Conservation (phyloP, 2,113 vertebrate species). For the Melospiza georgiana region DNA sequence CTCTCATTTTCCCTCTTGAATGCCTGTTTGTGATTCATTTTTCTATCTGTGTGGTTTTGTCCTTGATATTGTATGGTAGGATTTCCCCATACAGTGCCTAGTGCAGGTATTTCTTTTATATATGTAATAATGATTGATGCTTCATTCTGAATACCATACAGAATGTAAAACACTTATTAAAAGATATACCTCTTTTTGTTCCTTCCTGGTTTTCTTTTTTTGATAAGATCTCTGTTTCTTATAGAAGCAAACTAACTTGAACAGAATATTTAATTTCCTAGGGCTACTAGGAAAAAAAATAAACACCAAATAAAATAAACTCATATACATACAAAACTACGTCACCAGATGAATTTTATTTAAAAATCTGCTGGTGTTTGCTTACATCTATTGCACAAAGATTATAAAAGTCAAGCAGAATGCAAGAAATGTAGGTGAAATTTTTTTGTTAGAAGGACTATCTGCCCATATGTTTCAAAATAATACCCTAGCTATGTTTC, state of each 20-base stretch:
- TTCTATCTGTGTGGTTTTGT: background rate
- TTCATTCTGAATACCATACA: background rate
- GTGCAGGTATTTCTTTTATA: background rate
- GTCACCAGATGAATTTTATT: background rate
- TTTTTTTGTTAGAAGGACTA: background rate
- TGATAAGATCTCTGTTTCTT: background rate
- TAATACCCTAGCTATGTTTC: background rate
- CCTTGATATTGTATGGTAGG: background rate
- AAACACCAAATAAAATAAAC: accelerated
- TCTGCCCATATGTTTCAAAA: background rate
- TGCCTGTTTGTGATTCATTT: background rate
- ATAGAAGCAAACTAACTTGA: background rate
- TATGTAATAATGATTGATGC: background rate
- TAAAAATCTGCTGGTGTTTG: background rate
- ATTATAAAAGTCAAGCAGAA: background rate
- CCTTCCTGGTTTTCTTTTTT: background rate
- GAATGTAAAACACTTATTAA: background rate
- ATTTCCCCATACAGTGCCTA: background rate
- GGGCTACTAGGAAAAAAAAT: background rate
- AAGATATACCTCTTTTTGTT: background rate
- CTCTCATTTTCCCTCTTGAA: background rate
- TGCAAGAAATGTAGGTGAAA: background rate
- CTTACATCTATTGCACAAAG: background rate
- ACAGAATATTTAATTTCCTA: background rate
- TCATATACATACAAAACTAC: background rate